phyloP scores from a whole-genome alignment of 2,797 vertebrate species.

The Hozukius guyotensis region DNA sequence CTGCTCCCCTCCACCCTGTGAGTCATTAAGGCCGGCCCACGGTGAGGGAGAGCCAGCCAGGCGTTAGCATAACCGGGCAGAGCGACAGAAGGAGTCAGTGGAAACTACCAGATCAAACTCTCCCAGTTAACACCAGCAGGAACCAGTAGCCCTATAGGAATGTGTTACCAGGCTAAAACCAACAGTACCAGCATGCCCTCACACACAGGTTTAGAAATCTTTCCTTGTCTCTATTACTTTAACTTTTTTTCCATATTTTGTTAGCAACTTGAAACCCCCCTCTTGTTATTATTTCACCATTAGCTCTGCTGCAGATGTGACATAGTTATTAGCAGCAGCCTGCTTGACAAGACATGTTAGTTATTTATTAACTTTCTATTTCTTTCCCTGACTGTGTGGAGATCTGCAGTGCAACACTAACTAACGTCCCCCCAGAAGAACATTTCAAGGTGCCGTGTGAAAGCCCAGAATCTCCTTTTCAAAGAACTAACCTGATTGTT shows the following conservation, averaged over 20 bases:
- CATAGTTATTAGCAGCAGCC: conserved; percentile 33
- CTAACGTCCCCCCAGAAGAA: conserved; percentile 6
- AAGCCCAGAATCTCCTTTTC: neutral
- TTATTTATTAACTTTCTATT: conserved; percentile 22
- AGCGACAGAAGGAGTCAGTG: conserved; percentile 53
- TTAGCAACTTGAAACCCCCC: conserved; percentile 47
- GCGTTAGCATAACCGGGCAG: conserved; percentile 52
- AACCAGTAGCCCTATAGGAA: conserved; percentile 38
- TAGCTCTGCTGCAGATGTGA: conserved; percentile 22
- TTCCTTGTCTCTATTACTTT: neutral
- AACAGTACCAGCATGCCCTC: conserved; percentile 13
- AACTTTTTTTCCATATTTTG: conserved; percentile 35
- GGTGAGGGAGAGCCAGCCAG: conserved; percentile 54
- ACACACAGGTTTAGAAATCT: neutral
- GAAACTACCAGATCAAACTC: conserved; percentile 66
- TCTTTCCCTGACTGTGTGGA: neutral
- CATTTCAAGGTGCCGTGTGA: neutral
- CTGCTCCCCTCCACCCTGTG: conserved; percentile 48
- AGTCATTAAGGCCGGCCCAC: conserved; percentile 53
- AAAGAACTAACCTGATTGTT: conserved; percentile 28
- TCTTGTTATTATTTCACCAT: conserved; percentile 44
- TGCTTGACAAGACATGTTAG: conserved; percentile 14
- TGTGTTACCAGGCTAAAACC: conserved; percentile 48
- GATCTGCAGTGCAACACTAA: neutral
- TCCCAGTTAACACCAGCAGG: conserved; percentile 45